Evolutionary conservation across 1,140 invertebrate genomes (phyloP).

Genomic region (Copidosoma floridanum): DNA sequence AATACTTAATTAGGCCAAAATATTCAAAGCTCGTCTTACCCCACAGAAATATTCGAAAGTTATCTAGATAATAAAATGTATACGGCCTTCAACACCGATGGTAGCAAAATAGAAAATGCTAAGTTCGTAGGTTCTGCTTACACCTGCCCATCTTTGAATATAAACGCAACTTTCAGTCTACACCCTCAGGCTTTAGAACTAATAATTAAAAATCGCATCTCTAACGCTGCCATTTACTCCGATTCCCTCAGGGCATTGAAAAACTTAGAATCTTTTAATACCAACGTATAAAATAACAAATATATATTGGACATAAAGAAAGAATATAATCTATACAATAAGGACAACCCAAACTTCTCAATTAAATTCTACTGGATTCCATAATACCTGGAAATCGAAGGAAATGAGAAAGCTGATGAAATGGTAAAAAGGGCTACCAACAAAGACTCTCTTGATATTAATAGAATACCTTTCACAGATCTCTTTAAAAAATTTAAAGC

Average conservation of each 20-base stretch:
- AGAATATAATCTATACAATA: background rate
- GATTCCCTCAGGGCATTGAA: background rate
- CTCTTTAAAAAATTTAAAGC: background rate
- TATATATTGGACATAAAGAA: background rate
- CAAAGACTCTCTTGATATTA: too few species aligned
- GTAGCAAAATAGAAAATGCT: background rate
- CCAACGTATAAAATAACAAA: background rate
- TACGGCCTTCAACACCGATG: background rate
- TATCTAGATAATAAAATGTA: background rate
- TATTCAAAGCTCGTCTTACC: background rate
- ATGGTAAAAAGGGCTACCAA: too few species aligned
- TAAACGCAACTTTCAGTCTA: background rate
- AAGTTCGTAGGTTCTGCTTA: background rate
- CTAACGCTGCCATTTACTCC: background rate
- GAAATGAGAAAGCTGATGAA: too few species aligned
- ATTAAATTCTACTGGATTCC: too few species aligned
- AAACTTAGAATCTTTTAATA: background rate
- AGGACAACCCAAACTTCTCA: too few species aligned
- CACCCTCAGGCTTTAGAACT: background rate
- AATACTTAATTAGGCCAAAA: background rate
- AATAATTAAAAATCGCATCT: too few species aligned
- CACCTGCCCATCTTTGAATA: background rate
- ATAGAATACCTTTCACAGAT: background rate
- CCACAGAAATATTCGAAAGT: background rate
- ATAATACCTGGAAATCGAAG: too few species aligned